Evolutionary conservation across 2,888 invertebrate species (phyloP).

Genomic region (Apamea anceps): DNA sequence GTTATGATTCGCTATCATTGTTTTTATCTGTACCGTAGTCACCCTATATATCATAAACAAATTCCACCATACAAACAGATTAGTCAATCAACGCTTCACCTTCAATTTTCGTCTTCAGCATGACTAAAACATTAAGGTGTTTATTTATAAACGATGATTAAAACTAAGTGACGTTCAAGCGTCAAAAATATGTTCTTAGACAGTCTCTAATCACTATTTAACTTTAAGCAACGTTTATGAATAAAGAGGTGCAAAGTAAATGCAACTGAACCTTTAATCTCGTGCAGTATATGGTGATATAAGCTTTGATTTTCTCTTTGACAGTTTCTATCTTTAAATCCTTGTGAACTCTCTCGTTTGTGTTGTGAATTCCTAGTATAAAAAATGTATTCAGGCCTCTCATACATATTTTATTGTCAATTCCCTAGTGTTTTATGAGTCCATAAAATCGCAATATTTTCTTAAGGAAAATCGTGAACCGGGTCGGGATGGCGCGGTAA

Average conservation of each 20-base stretch:
- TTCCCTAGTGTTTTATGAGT: constrained; percentile 30
- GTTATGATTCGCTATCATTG: not conserved
- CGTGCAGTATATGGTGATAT: not conserved
- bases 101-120: not conserved
- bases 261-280: not conserved
- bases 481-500: constrained; percentile 1
- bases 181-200: not conserved
- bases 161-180: not conserved
- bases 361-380: not conserved
- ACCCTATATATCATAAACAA: not conserved
- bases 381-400: not conserved
- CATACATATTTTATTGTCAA: constrained; percentile 29
- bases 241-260: not conserved
- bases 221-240: not conserved
- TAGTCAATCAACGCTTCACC: not conserved
- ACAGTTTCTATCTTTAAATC: not conserved
- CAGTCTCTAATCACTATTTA: not conserved
- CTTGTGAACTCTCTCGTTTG: not conserved
- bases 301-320: not conserved
- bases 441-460: constrained; percentile 29
- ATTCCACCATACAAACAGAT: not conserved
- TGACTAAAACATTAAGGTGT: not conserved
- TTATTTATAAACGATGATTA: not conserved
- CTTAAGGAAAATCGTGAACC: constrained; percentile 29
- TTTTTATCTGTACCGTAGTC: not conserved